phyloP scores from a whole-genome alignment of 2,797 vertebrate species.

The Spondyliosoma cantharus region DNA sequence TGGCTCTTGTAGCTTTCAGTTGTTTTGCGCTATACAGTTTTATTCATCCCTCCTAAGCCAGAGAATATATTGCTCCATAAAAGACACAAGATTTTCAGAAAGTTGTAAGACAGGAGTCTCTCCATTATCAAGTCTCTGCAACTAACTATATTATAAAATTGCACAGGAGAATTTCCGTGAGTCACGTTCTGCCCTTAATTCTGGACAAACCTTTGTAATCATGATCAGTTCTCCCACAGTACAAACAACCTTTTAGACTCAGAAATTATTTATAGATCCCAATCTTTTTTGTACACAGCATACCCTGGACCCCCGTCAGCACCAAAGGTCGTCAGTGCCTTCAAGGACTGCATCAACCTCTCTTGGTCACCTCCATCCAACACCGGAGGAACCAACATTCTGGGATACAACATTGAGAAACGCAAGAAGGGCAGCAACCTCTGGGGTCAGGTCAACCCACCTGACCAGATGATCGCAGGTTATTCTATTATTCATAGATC shows the following conservation, averaged over 20 bases:
- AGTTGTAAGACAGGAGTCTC: not conserved
- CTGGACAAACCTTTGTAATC: not conserved
- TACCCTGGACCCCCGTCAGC: conserved; percentile 86
- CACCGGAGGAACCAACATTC: conserved; percentile 85
- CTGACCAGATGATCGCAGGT: conserved; percentile 82
- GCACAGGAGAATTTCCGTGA: not conserved
- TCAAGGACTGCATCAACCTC: conserved; percentile 85
- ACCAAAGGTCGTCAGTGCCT: conserved; percentile 86
- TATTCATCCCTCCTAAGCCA: not conserved
- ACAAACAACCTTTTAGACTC: not conserved
- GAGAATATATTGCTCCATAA: not conserved
- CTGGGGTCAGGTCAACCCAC: conserved; percentile 86
- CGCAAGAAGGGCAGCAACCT: conserved; percentile 90
- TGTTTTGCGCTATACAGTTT: not conserved
- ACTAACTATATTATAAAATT: not conserved
- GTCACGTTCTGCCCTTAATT: not conserved
- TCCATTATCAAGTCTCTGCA: too few relatives aligned
- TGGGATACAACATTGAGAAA: conserved; percentile 91
- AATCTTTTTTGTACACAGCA: conserved; percentile 75
- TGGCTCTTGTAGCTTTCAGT: not conserved
- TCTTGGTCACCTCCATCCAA: conserved; percentile 86
- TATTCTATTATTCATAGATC: conserved; percentile 10
- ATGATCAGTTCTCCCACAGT: not conserved
- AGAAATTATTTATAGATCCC: not conserved
- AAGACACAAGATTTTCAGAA: not conserved